Percentiles rank a stretch among this genome's conserved stretches.
Evolutionary conservation across 2,113 vertebrate species (phyloP).

Genomic region (Girardinichthys multiradiatus): DNA sequence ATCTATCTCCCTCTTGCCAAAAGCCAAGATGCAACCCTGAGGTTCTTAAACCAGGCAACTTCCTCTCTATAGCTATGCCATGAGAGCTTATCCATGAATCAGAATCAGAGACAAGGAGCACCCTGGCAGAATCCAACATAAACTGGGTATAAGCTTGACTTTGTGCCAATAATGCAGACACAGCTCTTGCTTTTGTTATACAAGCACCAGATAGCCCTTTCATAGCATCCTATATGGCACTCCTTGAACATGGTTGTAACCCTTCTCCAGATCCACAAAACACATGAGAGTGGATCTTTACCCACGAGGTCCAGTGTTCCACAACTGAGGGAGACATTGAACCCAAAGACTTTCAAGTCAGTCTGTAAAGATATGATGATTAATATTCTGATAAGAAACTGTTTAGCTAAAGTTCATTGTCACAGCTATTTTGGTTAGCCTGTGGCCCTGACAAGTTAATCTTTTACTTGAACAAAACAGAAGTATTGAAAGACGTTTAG

Average conservation of each 20-base stretch:
- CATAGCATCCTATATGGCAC: too few species aligned
- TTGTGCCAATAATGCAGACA: too few species aligned
- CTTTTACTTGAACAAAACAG: conserved; percentile 27
- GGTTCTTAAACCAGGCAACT: not conserved
- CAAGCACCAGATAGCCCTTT: too few species aligned
- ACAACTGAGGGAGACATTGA: not conserved
- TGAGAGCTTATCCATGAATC: not conserved
- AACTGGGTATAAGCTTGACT: too few species aligned
- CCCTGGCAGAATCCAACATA: too few species aligned
- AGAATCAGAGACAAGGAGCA: too few species aligned
- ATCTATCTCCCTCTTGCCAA: not conserved
- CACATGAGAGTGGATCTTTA: not conserved
- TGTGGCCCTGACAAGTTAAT: conserved; percentile 10
- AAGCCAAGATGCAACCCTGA: not conserved
- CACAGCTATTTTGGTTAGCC: conserved; percentile 31
- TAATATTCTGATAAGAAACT: conserved; percentile 24
- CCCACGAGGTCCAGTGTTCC: not conserved
- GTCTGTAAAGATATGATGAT: not conserved
- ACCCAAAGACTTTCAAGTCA: conserved; percentile 15
- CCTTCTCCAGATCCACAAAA: not conserved
- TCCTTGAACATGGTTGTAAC: too few species aligned
- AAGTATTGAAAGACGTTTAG: conserved; percentile 23
- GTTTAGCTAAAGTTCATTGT: conserved; percentile 26
- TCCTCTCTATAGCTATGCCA: not conserved
- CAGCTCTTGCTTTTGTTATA: too few species aligned